Evolutionary conservation across 2,797 vertebrate species (phyloP), one percentile per base, ranked within the genome.

Genomic region (Betta splendens): DNA sequence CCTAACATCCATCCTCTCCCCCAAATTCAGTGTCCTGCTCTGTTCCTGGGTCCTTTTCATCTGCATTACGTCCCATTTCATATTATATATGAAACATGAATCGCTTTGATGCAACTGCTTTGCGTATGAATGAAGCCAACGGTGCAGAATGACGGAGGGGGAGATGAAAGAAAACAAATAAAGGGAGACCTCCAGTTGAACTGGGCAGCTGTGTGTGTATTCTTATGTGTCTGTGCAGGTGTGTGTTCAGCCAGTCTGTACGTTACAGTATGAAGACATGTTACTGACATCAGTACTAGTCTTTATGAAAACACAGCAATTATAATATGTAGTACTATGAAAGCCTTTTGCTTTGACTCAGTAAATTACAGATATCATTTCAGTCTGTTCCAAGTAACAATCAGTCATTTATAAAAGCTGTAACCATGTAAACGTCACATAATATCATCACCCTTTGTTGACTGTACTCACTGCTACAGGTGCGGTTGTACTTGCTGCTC

Each of bases 401-500:
- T 38, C 13, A 16, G 0, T 7, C 12, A 3, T 9, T 2, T 11
- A 36, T 60, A 5, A n/a, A 6, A 36, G 4, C n/a, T n/a, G 55
- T 22, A 25, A 33, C 20, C 0, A 21, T 22, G 9, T 35, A 13
- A 21, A 33, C 12, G 7, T 28, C 1, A 29, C 4, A 18, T 58
- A 42, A 10, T 33, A 5, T 21, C 25, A 25, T 54, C 50, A 18
- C n/a, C 31, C 67, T n/a, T n/a, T n/a, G n/a, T n/a, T n/a, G n/a
- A n/a, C 4, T 65, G 4, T 45, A 89, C 97, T 97, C 91, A 98
- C 97, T 94, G 83, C 89, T 90, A 75, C 97, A 99, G 69, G 95
- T 97, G 84, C 92, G 95, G 89, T 99, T 98, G 88, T 93, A 98
- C 86, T 95, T 95, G 77, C 28, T 79, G 86, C 86, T 97, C 79